Evolutionary conservation across 2,113 vertebrate genomes (phyloP).

Genomic region (Capreolus pygargus): DNA sequence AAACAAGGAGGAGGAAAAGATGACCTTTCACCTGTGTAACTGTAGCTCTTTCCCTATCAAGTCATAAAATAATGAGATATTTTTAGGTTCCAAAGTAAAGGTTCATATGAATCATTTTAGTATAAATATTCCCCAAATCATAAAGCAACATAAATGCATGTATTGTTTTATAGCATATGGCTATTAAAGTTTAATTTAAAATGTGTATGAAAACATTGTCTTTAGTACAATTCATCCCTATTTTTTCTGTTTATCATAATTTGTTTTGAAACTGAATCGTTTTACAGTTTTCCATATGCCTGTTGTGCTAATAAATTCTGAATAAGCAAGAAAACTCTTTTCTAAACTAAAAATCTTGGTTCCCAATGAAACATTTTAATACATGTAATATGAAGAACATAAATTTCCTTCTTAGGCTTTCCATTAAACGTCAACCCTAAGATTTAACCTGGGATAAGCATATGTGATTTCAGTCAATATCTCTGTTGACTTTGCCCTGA

Average conservation of each 20-base stretch:
- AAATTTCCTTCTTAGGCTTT: slow-evolving; percentile 64
- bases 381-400: slow-evolving; percentile 38
- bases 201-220: slow-evolving; percentile 68
- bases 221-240: slow-evolving; percentile 67
- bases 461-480: slow-evolving; percentile 71
- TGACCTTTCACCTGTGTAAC: slow-evolving; percentile 68
- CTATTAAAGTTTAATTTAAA: slow-evolving; percentile 75
- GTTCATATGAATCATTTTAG: slow-evolving; percentile 41
- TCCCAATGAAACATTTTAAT: slow-evolving; percentile 57
- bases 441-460: slow-evolving; percentile 63
- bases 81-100: slow-evolving; percentile 62
- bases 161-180: slow-evolving; percentile 75
- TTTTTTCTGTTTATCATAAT: slow-evolving; percentile 64
- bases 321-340: slow-evolving; percentile 50
- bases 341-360: slow-evolving; percentile 37
- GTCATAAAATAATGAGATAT: slow-evolving; percentile 54
- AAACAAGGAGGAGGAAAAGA: slow-evolving; percentile 37
- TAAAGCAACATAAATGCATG: slow-evolving; percentile 68
- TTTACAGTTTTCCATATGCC: slow-evolving; percentile 77
- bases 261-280: slow-evolving; percentile 72
- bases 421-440: slow-evolving; percentile 54
- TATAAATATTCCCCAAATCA: slow-evolving; percentile 56
- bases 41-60: slow-evolving; percentile 50
- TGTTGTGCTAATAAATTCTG: slow-evolving; percentile 65
- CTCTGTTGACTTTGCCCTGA: slow-evolving; percentile 70